Conservation (phyloP, 2,113 vertebrate species). For the Hydropotes inermis region DNA sequence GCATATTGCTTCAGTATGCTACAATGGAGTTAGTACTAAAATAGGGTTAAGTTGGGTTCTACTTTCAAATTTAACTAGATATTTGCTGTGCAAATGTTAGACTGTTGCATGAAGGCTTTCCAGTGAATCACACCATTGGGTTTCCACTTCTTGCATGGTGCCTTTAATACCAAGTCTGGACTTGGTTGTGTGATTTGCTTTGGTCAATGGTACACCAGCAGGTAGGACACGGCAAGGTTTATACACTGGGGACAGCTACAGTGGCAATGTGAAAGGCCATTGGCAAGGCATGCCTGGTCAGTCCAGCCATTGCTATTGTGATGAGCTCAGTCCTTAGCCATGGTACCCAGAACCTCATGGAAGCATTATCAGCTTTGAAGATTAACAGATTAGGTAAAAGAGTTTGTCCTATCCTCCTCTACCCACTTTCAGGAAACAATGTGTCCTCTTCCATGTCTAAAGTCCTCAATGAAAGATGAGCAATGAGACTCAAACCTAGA, state of each 20-base stretch:
- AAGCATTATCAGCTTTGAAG: neutral
- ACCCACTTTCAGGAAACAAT: neutral
- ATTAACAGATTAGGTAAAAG: neutral
- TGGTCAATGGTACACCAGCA: neutral
- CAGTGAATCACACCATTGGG: neutral
- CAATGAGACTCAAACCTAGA: neutral
- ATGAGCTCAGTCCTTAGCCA: neutral
- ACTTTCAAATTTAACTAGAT: neutral
- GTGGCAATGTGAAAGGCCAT: rapidly evolving
- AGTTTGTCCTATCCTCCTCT: neutral
- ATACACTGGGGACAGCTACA: neutral
- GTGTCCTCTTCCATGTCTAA: neutral
- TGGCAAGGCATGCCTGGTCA: neutral
- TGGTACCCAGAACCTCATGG: neutral
- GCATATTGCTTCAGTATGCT: neutral
- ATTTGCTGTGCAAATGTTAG: neutral
- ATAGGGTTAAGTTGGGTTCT: neutral
- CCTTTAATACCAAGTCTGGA: neutral
- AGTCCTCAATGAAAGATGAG: neutral
- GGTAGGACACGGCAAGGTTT: neutral
- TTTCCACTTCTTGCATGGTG: neutral
- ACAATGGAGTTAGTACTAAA: neutral
- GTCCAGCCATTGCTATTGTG: neutral
- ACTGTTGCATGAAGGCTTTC: neutral
- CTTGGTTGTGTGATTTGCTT: neutral